Evolutionary conservation across 1,140 invertebrate genomes (phyloP).

Genomic region (Araneus ventricosus): DNA sequence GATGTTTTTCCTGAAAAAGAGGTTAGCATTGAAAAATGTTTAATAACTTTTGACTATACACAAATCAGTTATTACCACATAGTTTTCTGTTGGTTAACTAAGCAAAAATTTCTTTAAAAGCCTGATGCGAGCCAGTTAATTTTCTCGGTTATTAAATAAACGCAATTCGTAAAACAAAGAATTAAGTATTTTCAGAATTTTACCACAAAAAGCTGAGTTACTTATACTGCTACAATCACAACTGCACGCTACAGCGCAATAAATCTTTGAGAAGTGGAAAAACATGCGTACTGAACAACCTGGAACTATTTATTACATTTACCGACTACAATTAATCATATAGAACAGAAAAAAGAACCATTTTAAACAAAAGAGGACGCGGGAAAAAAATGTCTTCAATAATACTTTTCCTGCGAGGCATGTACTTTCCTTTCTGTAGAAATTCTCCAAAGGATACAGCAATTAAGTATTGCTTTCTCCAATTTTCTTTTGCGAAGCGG

Average conservation of each 20-base stretch:
- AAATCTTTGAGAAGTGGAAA: conserved; percentile 22
- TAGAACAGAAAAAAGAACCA: background rate
- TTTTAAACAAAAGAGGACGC: background rate
- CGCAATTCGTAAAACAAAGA: background rate
- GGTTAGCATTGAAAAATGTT: no score
- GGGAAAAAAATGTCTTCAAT: conserved; percentile 14
- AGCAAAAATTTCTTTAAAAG: no score
- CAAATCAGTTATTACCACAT: no score
- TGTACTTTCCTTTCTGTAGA: background rate
- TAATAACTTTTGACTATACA: no score
- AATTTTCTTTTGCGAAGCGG: conserved; percentile 13
- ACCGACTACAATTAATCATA: conserved; percentile 43
- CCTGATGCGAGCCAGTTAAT: no score
- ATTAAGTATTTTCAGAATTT: background rate
- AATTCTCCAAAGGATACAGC: conserved; percentile 26
- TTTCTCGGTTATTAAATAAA: no score
- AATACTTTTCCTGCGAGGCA: conserved; percentile 21
- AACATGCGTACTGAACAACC: background rate
- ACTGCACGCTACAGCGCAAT: background rate
- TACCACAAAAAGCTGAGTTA: background rate
- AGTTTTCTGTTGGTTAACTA: no score
- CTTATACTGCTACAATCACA: background rate
- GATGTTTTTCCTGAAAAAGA: no score
- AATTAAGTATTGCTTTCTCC: conserved; percentile 44
- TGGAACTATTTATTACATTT: conserved; percentile 29